Base-by-base conservation (phyloP, 2,888 invertebrate genomes). In the Chrysomela aeneicollis region DNA sequence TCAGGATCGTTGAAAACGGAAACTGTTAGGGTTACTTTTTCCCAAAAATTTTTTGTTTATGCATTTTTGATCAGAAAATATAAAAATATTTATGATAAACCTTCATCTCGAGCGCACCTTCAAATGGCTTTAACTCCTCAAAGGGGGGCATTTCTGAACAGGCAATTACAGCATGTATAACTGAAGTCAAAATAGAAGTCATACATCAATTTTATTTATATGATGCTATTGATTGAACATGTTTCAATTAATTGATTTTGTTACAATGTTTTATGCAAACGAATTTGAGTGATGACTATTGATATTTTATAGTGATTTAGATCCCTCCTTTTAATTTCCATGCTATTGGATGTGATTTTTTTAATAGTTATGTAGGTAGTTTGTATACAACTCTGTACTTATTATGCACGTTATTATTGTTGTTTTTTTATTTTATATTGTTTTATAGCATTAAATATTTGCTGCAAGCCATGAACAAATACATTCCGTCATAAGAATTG, bases 311-410 rank as follows among this genome's bases (percentile, higher is more conserved):
- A 59, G 49, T 65, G 59, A 67, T 63, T 64, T 53, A 60, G 64
- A 61, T 64, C 58, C 59, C 61, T 64, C 62, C 42, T 66, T 61
- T 59, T 62, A 42, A 50, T 66, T 64, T 65, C 42, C 42, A 61
- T 61, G 55, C 66, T 66, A 63, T 62, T 66, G 52, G 64, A 66
- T 70, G 70, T 70, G 70, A 70, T 70, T 67, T 67, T 69, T 70
- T 70, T 58, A 61, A 63, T 66, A 68, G 64, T 62, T 68, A n/a
- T n/a, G 47, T 66, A 63, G 52, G 53, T 59, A 52, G 46, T 46
- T 18, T 9, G 17, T 59, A 30, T 30, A 19, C 42, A 30, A 55
- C 50, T 26, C 6, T 59, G 64, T 69, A 69, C 69, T 69, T 69
- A 64, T 69, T 63, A 61, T 65, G n/a, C 42, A 42, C 42, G 42